These are phyloP conservation scores for Tortricodes alternella DNA, from an alignment of 2,888 invertebrate species.

Conservation along the genomic window DNA sequence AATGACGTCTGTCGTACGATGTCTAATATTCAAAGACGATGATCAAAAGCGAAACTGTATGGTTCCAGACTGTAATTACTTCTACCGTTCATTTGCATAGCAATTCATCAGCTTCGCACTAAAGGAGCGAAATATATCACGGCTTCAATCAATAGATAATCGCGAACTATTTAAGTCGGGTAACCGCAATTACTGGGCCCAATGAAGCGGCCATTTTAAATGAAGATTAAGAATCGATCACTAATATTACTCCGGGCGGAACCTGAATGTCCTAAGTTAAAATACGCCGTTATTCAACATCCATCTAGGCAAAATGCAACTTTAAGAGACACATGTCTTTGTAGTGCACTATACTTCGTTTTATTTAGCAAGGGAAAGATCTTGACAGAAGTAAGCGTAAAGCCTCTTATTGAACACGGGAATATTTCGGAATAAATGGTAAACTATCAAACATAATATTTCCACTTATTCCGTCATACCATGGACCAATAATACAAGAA, in stretches of 20 bases:
- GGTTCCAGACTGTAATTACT: background rate
- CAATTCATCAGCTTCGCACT: background rate
- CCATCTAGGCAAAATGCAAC: too few species aligned
- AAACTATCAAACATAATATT: too few species aligned
- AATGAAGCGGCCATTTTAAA: slow-evolving; percentile 46
- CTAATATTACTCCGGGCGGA: background rate
- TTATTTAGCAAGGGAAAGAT: too few species aligned
- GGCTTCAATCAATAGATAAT: slow-evolving; percentile 25
- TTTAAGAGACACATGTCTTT: too few species aligned
- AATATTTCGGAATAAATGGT: too few species aligned
- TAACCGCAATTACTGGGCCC: slow-evolving; percentile 40
- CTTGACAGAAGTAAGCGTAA: too few species aligned
- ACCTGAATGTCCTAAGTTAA: background rate
- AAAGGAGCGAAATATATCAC: slow-evolving; percentile 25
- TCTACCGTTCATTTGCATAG: slow-evolving; percentile 13
- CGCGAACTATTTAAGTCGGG: slow-evolving; percentile 29
- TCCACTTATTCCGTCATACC: too few species aligned
- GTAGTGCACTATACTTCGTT: too few species aligned
- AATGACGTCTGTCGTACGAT: too few species aligned
- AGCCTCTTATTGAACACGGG: too few species aligned
- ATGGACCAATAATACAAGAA: too few species aligned
- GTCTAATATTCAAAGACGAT: background rate
- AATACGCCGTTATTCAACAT: too few species aligned
- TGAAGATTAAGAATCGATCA: slow-evolving; percentile 44
- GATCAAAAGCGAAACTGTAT: background rate